Evolutionary conservation across 2,797 vertebrate genomes (phyloP).

Genomic region (Antennarius maculatus): DNA sequence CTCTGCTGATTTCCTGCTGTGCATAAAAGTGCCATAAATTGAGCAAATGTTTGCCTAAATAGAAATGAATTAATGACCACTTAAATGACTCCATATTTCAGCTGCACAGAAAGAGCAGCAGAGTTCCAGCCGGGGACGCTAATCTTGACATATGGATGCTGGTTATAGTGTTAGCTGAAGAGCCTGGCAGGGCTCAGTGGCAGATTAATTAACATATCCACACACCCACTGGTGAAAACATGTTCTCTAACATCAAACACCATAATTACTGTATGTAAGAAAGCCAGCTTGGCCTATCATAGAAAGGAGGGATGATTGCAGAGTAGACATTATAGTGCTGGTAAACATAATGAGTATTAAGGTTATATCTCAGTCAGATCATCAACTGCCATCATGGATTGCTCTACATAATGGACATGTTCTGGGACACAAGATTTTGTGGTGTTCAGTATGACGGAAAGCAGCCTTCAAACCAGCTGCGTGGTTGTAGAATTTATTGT

Average conservation of each 20-base stretch:
- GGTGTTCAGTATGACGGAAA: conserved; percentile 20
- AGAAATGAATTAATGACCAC: background rate
- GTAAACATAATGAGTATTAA: background rate
- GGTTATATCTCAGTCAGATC: background rate
- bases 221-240: conserved; percentile 37
- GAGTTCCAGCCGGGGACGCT: conserved; percentile 3
- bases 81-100: background rate
- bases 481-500: conserved; percentile 34
- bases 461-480: conserved; percentile 11
- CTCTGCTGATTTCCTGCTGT: background rate
- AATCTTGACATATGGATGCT: conserved; percentile 42
- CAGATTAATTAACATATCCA: conserved; percentile 58
- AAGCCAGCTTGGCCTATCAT: conserved; percentile 30
- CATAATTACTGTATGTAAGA: conserved; percentile 39
- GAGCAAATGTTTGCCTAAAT: too few species aligned
- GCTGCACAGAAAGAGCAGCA: background rate
- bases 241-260: conserved; percentile 12
- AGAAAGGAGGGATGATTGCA: conserved; percentile 5
- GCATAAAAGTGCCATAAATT: background rate
- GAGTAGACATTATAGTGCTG: background rate
- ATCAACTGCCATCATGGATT: conserved; percentile 16
- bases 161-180: conserved; percentile 45
- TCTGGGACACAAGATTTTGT: background rate
- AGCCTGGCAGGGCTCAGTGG: conserved; percentile 39
- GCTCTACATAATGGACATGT: conserved; percentile 14